Percentiles rank a stretch among this genome's conserved stretches.
phyloP scores from a whole-genome alignment of 2,888 invertebrate species.

The Hoplodrina ambigua region DNA sequence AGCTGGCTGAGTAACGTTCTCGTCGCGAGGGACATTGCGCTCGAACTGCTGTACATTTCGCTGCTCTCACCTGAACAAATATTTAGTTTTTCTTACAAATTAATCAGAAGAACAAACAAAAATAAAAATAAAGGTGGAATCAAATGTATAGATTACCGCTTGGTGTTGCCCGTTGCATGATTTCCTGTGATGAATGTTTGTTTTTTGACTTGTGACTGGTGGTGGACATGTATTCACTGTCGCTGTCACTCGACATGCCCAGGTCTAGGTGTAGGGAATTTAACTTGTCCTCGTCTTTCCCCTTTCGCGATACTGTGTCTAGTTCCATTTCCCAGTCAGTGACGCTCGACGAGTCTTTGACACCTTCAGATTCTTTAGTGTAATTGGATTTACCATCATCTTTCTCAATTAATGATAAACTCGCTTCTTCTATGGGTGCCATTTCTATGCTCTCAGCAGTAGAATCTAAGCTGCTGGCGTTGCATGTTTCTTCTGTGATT shows the following conservation, averaged over 20 bases:
- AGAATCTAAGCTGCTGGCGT: constrained; percentile 85
- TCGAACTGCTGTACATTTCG: constrained; percentile 81
- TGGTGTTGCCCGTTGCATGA: constrained; percentile 78
- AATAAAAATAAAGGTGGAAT: constrained; percentile 63
- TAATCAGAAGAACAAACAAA: constrained; percentile 68
- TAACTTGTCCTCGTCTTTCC: constrained; percentile 85
- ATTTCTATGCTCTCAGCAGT: constrained; percentile 82
- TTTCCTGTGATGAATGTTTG: constrained; percentile 77
- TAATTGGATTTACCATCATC: constrained; percentile 75
- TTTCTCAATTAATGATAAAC: constrained; percentile 75
- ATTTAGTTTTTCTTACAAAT: constrained; percentile 68
- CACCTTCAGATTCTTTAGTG: constrained; percentile 77
- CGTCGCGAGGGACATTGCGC: constrained; percentile 83
- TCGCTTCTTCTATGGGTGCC: constrained; percentile 75
- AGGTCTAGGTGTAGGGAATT: constrained; percentile 87
- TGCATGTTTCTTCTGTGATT: constrained; percentile 82
- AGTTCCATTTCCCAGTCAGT: constrained; percentile 92
- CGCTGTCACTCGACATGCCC: constrained; percentile 89
- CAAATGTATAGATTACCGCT: constrained; percentile 78
- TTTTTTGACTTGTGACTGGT: constrained; percentile 77
- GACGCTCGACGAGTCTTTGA: constrained; percentile 83
- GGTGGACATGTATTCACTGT: constrained; percentile 82
- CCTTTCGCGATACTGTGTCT: constrained; percentile 87
- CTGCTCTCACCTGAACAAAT: constrained; percentile 84
- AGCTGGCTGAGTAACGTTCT: constrained; percentile 88